A percentile compares a stretch with the other conserved stretches of the same genome.
These are phyloP conservation scores for Phrynocephalus versicolor DNA, from an alignment of 2,113 vertebrate species.

Conservation along the genomic window DNA sequence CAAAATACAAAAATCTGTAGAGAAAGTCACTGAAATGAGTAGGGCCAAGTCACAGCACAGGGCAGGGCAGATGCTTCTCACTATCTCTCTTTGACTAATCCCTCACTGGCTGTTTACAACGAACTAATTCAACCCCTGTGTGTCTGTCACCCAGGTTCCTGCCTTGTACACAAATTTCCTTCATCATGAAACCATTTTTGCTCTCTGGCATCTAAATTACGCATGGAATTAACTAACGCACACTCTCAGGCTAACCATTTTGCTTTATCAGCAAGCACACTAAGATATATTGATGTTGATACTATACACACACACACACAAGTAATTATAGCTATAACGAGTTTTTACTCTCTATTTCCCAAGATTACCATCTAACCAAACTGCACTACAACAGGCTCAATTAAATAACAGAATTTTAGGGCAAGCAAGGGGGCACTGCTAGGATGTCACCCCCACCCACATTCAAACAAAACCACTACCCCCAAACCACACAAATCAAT, in stretches of 20 bases:
- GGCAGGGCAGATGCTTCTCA: not conserved
- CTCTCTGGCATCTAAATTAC: constrained; percentile 20
- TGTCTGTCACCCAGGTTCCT: not conserved
- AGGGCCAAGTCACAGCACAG: not conserved
- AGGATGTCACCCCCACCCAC: constrained; percentile 8
- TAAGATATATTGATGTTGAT: constrained; percentile 32
- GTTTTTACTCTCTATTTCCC: constrained; percentile 35
- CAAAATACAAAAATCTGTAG: not conserved
- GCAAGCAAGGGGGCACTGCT: constrained; percentile 12
- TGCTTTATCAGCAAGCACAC: constrained; percentile 31
- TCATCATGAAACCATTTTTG: constrained; percentile 31
- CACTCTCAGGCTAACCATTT: constrained; percentile 15
- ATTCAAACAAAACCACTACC: too few relatives aligned
- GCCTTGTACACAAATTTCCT: constrained; percentile 12
- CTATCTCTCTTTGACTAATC: constrained; percentile 1
- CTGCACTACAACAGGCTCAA: constrained; percentile 26
- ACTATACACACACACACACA: constrained; percentile 10
- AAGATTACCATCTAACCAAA: constrained; percentile 31
- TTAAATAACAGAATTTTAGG: constrained; percentile 41
- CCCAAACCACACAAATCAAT: not conserved
- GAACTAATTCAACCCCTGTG: constrained; percentile 19
- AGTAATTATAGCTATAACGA: constrained; percentile 38
- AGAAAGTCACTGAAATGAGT: not conserved
- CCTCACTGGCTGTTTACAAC: not conserved
- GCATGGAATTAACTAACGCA: constrained; percentile 25